Percentiles rank a stretch among this genome's conserved stretches.
These are phyloP conservation scores for Ctenoplectra terminalis DNA, from an alignment of 1,140 invertebrate genomes.

Conservation along the genomic window DNA sequence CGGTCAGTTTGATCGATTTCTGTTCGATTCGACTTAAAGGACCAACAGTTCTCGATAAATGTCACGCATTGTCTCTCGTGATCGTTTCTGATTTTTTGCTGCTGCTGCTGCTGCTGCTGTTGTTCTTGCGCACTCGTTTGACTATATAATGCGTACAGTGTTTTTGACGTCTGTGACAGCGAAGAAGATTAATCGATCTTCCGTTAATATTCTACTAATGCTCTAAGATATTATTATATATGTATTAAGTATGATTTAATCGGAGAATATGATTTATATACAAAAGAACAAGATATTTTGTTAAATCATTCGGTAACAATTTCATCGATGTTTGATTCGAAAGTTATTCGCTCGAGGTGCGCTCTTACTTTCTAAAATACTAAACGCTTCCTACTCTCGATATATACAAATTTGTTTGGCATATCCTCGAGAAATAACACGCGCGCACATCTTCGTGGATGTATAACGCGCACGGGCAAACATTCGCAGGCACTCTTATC, in stretches of 20 bases:
- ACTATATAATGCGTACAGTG: not conserved
- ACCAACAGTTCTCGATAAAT: not conserved
- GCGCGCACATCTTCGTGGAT: not conserved
- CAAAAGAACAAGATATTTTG: conserved; percentile 17
- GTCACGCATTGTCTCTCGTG: not conserved
- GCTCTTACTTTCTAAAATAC: conserved; percentile 14
- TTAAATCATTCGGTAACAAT: not conserved
- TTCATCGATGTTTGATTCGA: conserved; percentile 6
- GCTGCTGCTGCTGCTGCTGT: no score
- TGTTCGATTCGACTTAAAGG: not conserved
- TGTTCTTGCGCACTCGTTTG: not conserved
- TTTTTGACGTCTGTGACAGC: not conserved
- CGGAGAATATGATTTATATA: conserved; percentile 30
- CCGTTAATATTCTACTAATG: not conserved
- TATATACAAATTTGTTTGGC: conserved; percentile 44
- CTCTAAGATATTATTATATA: not conserved
- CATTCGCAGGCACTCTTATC: conserved; percentile 48
- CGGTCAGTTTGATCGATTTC: not conserved
- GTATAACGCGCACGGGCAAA: conserved; percentile 5
- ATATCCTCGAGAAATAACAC: conserved; percentile 30
- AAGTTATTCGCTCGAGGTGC: not conserved
- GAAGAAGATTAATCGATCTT: not conserved
- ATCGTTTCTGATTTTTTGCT: no score
- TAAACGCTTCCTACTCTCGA: conserved; percentile 7
- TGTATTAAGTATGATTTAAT: conserved; percentile 7